phyloP scores from a whole-genome alignment of 2,113 vertebrate species.

The Rhizomys pruinosus region DNA sequence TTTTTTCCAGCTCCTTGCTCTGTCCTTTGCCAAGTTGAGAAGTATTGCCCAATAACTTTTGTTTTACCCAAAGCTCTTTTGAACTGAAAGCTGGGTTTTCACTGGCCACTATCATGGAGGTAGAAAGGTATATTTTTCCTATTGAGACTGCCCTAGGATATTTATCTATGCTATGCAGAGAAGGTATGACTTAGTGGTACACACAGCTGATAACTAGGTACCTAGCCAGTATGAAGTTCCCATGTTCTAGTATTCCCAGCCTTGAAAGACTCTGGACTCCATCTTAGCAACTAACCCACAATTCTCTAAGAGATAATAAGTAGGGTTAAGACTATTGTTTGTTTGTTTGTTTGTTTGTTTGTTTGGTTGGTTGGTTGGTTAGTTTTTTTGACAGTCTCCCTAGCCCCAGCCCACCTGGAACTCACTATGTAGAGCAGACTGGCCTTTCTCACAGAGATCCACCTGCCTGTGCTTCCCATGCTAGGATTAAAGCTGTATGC shows the following conservation, averaged over 20 bases:
- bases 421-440: no score
- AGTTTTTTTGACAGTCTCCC: no score
- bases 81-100: conserved; percentile 1
- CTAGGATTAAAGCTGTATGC: no score
- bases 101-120: not conserved
- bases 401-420: no score
- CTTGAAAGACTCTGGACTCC: not conserved
- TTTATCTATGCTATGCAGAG: not conserved
- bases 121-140: not conserved
- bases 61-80: not conserved
- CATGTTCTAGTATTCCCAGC: no score
- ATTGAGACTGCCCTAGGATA: not conserved
- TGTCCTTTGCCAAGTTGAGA: not conserved
- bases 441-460: no score
- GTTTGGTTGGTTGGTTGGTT: no score
- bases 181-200: not conserved
- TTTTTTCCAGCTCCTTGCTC: not conserved
- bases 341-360: no score
- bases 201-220: not conserved
- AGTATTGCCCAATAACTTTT: not conserved
- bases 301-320: not conserved
- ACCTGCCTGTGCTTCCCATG: no score
- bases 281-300: not conserved
- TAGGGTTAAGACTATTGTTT: not conserved
- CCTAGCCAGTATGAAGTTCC: no score